phyloP scores from a whole-genome alignment of 2,797 vertebrate genomes.

The Amblyopsis hoosieri region DNA sequence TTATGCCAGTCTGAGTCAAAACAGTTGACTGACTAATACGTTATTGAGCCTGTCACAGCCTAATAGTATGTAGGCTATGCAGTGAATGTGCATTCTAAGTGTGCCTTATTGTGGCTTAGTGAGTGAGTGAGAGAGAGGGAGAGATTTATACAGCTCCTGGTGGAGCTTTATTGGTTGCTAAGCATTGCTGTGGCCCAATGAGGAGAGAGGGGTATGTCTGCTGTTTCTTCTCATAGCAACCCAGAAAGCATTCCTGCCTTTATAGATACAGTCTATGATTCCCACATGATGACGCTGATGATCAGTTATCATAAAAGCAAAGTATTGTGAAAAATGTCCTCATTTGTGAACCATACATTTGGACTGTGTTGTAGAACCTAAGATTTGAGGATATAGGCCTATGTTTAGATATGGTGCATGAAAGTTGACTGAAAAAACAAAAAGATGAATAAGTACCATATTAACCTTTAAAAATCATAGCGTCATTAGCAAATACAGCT shows the following conservation, averaged over 20 bases:
- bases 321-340: not conserved
- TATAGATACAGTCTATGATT: too few relatives aligned
- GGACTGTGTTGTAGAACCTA: conserved; percentile 4
- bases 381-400: conserved; percentile 3
- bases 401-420: too few relatives aligned
- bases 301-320: conserved; percentile 29
- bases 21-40: too few relatives aligned
- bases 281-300: conserved; percentile 25
- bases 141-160: conserved; percentile 22
- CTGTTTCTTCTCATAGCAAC: conserved; percentile 66
- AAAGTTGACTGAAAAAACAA: too few relatives aligned
- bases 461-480: too few relatives aligned
- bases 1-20: too few relatives aligned
- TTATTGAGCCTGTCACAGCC: not conserved
- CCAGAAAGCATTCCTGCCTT: conserved; percentile 42
- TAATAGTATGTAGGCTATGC: too few relatives aligned
- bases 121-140: conserved; percentile 6
- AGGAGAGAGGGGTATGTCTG: conserved; percentile 43
- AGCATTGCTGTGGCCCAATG: conserved; percentile 48
- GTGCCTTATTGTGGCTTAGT: conserved; percentile 6
- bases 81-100: not conserved
- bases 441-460: too few relatives aligned
- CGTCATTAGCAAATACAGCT: too few relatives aligned
- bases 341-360: conserved; percentile 2
- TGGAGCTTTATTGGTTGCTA: conserved; percentile 61